Percentiles rank a stretch among this genome's conserved stretches.
Evolutionary conservation across 1,140 invertebrate genomes (phyloP).

Genomic region (Heliothis subflexa): DNA sequence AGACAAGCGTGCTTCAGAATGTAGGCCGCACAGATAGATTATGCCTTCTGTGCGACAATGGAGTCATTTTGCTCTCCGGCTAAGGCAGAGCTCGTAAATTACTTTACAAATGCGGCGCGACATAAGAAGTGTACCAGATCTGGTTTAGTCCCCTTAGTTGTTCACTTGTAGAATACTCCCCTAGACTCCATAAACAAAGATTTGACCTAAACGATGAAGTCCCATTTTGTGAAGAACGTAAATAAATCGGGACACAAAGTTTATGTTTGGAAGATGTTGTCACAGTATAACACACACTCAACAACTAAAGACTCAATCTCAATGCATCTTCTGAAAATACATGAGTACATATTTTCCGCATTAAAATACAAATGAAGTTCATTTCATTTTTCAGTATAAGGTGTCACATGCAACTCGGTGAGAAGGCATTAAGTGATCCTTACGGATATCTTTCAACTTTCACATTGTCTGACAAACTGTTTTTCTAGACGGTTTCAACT

Average conservation of each 20-base stretch:
- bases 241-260: no score
- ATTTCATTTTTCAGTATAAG: background rate
- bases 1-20: constrained; percentile 5
- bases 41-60: constrained; percentile 29
- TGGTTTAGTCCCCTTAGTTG: constrained; percentile 30
- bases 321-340: background rate
- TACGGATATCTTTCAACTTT: constrained; percentile 44
- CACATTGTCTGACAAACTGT: constrained; percentile 37
- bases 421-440: constrained; percentile 18
- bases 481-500: constrained; percentile 6
- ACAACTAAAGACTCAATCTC: background rate
- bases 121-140: constrained; percentile 19
- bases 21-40: constrained; percentile 35
- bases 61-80: constrained; percentile 19
- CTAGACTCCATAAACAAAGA: background rate
- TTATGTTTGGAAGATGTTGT: background rate
- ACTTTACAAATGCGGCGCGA: constrained; percentile 30
- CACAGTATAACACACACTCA: background rate
- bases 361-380: background rate
- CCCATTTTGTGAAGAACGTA: no score
- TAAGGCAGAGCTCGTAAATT: constrained; percentile 34
- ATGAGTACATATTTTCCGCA: background rate
- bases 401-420: background rate
- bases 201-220: background rate
- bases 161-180: background rate